Evolutionary conservation across 2,113 vertebrate species (phyloP).

Genomic region (Cebidichthys violaceus): DNA sequence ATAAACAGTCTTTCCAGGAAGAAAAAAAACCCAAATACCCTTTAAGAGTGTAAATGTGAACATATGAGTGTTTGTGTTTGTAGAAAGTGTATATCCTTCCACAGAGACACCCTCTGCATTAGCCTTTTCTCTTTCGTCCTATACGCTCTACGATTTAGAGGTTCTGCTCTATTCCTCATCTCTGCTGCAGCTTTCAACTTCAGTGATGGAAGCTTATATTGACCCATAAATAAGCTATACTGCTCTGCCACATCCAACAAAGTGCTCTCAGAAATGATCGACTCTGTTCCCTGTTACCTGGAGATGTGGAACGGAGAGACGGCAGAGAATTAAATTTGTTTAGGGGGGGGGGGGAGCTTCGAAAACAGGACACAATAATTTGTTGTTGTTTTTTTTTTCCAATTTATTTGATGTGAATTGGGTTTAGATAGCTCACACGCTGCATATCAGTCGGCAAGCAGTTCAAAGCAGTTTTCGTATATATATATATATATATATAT

Average conservation of each 20-base stretch:
- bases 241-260: conserved; percentile 62
- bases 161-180: conserved; percentile 56
- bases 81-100: background rate
- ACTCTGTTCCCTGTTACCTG: conserved; percentile 46
- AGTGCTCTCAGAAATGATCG: conserved; percentile 65
- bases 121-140: conserved; percentile 12
- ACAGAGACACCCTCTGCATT: background rate
- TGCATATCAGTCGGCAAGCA: background rate
- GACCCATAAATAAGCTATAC: conserved; percentile 79
- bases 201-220: conserved; percentile 79
- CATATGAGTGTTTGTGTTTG: conserved; percentile 22
- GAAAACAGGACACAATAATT: background rate
- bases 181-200: conserved; percentile 60
- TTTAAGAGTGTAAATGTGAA: conserved; percentile 5
- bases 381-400: background rate
- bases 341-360: background rate
- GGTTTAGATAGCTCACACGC: background rate
- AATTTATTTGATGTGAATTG: background rate
- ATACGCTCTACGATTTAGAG: conserved; percentile 50
- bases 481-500: too few species aligned
- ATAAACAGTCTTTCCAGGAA: background rate
- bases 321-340: conserved; percentile 3
- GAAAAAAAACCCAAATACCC: background rate
- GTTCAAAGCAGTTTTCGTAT: too few species aligned
- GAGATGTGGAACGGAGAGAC: conserved; percentile 40